Conservation (phyloP, 2,797 vertebrate genomes). For the Chelmon rostratus region DNA sequence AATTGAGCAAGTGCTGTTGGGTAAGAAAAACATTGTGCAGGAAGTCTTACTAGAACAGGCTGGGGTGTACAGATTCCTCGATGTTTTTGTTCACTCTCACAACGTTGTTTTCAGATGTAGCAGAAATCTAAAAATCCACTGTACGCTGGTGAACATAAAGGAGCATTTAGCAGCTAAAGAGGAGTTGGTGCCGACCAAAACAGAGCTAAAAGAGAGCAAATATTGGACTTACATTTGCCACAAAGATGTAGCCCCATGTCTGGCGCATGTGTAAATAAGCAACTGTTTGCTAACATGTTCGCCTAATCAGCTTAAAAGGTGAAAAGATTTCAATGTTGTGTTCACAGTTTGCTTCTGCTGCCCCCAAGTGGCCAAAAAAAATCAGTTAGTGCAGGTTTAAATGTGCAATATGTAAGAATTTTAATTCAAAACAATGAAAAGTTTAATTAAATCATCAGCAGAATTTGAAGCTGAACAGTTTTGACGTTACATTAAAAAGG, state of each 20-base stretch:
- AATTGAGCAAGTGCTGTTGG: conserved; percentile 75
- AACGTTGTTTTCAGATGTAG: too few species aligned
- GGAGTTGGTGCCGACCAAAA: not conserved
- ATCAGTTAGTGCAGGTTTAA: not conserved
- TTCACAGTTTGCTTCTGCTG: too few species aligned
- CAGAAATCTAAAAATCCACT: too few species aligned
- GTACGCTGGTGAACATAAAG: not conserved
- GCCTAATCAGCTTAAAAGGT: not conserved
- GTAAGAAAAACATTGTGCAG: conserved; percentile 69
- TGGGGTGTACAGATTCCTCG: not conserved
- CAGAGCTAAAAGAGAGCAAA: not conserved
- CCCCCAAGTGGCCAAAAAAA: too few species aligned
- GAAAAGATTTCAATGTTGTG: too few species aligned
- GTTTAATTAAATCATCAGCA: too few species aligned
- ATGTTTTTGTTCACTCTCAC: not conserved
- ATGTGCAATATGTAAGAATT: too few species aligned
- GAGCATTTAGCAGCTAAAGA: not conserved
- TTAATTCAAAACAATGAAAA: too few species aligned
- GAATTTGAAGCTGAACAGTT: too few species aligned
- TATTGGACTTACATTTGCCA: not conserved
- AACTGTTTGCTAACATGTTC: not conserved
- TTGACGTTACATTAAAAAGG: too few species aligned
- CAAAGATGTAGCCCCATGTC: not conserved
- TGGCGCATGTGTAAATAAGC: not conserved
- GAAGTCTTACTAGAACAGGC: not conserved